Evolutionary conservation across 2,888 invertebrate species (phyloP), one percentile per base, ranked within the genome.

Genomic region (Aphidius colemani): DNA sequence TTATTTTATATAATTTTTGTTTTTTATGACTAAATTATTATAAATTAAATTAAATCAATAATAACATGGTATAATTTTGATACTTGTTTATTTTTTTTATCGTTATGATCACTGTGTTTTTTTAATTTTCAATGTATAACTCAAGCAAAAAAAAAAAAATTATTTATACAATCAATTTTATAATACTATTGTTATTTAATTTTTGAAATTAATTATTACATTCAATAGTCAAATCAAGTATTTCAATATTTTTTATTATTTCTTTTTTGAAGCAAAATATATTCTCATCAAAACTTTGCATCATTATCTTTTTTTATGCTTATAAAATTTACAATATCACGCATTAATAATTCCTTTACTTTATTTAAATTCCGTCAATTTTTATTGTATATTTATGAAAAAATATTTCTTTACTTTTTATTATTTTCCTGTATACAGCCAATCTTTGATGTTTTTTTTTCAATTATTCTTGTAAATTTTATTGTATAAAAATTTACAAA

Each of bases 281-380:
- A 76, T 73, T 71, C 70, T 70, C 74, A 70, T 30, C 30, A 30
- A 30, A 30, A 30, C 5, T 30, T 30, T 30, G 2, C 13, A 13
- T 13, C 13, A 13, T 30, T 30, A 30, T 30, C 30, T 3, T 30
- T 68, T 73, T 71, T 68, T 75, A 69, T 65, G 65, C 69, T 71
- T 70, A 70, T 70, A 69, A 66, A 67, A 72, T 76, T 64, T 74
- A 74, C 70, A 64, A 75, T 78, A 77, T 79, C 76, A 78, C 76
- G 75, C 75, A 69, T 69, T 64, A 69, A 68, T 64, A 30, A 62
- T 64, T 61, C 66, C 59, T 59, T 59, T 68, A 53, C 64, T n/a
- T 30, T 39, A 7, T 40, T 6, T 43, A 3, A 45, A 43, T 43
- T 67, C 66, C 53, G 6, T 44, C 50, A 44, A 56, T 57, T 56